phyloP scores from a whole-genome alignment of 2,113 vertebrate genomes.

The Leucopsar rothschildi region DNA sequence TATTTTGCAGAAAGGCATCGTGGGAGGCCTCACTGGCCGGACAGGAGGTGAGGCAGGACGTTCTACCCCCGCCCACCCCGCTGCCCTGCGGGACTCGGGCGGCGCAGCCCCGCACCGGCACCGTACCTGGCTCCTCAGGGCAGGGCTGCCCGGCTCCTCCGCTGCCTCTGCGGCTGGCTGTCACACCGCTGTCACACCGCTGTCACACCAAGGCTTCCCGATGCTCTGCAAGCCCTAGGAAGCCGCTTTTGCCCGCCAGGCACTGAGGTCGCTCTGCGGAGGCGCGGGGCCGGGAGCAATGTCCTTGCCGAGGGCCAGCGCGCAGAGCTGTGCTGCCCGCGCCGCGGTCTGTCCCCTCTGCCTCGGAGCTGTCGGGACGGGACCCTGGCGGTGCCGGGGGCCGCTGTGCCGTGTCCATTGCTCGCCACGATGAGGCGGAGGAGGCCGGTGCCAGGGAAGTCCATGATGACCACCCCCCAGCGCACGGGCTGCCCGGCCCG shows the following conservation, averaged over 20 bases:
- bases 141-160: not conserved
- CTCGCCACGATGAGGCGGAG: slow-evolving; percentile 77
- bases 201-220: not conserved
- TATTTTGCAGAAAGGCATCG: not conserved
- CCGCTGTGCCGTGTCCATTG: not conserved
- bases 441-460: slow-evolving; percentile 76
- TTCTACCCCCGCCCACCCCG: not conserved
- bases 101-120: rapidly evolving
- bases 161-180: not conserved
- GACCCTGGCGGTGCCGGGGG: not conserved
- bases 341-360: not conserved
- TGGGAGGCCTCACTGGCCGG: not conserved
- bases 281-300: rapidly evolving
- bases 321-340: rapidly evolving
- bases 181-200: not conserved
- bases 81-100: not conserved
- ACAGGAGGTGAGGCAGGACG: not conserved
- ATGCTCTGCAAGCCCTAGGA: not conserved
- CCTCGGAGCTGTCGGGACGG: rapidly evolving
- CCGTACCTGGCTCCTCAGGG: not conserved
- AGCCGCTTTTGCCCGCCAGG: not conserved
- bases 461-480: slow-evolving; percentile 80
- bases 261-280: rapidly evolving
- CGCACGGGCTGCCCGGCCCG: slow-evolving; percentile 35
- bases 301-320: not conserved